Evolutionary conservation across 2,888 invertebrate genomes (phyloP), one percentile per base, ranked within the genome.

Genomic region (Phragmatobia fuliginosa): DNA sequence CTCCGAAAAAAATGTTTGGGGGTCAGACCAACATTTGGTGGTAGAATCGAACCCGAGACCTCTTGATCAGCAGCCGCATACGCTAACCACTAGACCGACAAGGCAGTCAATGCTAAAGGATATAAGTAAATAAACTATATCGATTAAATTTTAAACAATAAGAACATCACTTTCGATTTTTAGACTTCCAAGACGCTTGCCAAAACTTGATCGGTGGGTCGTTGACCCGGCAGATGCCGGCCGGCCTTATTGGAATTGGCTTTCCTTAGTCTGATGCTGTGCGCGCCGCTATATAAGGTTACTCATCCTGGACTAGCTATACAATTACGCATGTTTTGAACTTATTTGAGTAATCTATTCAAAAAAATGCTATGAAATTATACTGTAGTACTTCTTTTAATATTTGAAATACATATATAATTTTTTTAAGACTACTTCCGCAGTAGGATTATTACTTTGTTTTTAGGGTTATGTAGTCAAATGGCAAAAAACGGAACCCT

Each of bases 141-240:
- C 38, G 52, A 65, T 41, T 3, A 32, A 6, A 31, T 63, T 62
- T 67, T 61, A 41, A 56, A 36, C 36, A 63, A 67, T 61, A 38
- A 36, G 25, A 21, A 65, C 45, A 11, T 64, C 62, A 72, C 71
- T 72, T 60, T 72, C 71, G 68, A 66, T 72, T 66, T 45, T 68
- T 25, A 68, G 56, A 45, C 32, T 58, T 58, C 45, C 56, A 36
- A 45, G 56, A 28, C 31, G 62, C 77, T 77, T 80, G 80, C 67
- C 72, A 75, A 82, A 56, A 82, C 82, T 81, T 82, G 81, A 80
- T 79, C 73, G 77, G 71, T 72, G 60, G 74, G 77, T 80, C 82
- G 66, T 72, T 76, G 81, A 69, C 81, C 75, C 66, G 70, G 31
- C 66, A 63, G 76, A 67, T 72, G 74, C 56, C 70, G 67, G 74